Conservation (phyloP, 1,140 invertebrate species). For the Palaemon carinicauda region DNA sequence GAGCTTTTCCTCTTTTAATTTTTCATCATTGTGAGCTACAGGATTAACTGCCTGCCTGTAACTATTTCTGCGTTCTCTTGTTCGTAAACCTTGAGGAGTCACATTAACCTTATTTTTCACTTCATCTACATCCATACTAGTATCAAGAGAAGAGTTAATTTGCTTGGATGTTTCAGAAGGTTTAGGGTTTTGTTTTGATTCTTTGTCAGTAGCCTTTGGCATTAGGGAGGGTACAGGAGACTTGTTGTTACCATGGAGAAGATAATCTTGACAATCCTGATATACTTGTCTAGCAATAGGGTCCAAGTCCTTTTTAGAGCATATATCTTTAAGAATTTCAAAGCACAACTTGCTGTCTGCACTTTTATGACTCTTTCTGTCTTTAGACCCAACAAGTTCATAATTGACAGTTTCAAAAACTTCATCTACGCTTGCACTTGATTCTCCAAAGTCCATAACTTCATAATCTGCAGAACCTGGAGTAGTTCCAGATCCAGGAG, state of each 20-base stretch:
- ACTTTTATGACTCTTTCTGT: conserved; percentile 11
- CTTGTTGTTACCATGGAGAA: conserved; percentile 57
- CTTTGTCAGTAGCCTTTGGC: conserved; percentile 38
- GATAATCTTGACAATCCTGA: conserved; percentile 56
- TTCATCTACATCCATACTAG: conserved; percentile 52
- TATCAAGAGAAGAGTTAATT: conserved; percentile 23
- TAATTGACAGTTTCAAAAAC: conserved; percentile 56
- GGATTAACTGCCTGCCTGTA: conserved; percentile 65
- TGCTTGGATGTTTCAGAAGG: not conserved
- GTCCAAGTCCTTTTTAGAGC: conserved; percentile 38
- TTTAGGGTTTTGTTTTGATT: not conserved
- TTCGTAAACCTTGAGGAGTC: conserved; percentile 62
- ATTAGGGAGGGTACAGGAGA: conserved; percentile 53
- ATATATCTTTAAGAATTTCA: not conserved
- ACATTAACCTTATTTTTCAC: conserved; percentile 60
- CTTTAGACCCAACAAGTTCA: conserved; percentile 40
- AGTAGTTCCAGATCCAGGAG: conserved; percentile 28
- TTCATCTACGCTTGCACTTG: conserved; percentile 50
- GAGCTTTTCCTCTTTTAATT: conserved; percentile 3
- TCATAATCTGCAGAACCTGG: conserved; percentile 51
- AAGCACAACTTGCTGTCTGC: not conserved
- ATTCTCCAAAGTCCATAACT: conserved; percentile 57
- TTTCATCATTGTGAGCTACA: conserved; percentile 43
- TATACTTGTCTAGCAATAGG: conserved; percentile 48
- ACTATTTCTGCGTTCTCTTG: conserved; percentile 65